phyloP scores from a whole-genome alignment of 2,797 vertebrate species.

The Manis pentadactyla region DNA sequence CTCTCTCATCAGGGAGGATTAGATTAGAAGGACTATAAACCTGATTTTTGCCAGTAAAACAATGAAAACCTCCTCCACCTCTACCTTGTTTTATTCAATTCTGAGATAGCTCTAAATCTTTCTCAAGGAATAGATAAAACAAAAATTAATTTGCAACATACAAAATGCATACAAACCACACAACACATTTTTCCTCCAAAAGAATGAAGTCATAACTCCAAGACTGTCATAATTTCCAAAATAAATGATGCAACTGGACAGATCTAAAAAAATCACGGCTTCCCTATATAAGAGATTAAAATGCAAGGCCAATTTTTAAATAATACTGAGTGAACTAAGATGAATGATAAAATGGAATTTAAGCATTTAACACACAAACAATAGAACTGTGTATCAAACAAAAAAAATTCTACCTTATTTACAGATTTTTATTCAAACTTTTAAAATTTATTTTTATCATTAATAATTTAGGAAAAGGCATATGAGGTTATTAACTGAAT shows the following conservation, averaged over 20 bases:
- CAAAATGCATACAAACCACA: background rate
- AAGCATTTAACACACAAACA: background rate
- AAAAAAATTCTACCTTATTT: background rate
- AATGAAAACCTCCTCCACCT: background rate
- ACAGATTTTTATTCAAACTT: background rate
- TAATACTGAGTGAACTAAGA: background rate
- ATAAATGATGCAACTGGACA: conserved; percentile 16
- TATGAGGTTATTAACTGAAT: background rate
- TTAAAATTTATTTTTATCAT: background rate
- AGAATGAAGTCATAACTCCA: background rate
- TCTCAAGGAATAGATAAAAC: background rate
- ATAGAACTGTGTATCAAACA: background rate
- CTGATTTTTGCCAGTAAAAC: background rate
- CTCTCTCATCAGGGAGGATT: background rate
- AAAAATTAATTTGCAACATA: background rate
- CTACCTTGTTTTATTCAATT: background rate
- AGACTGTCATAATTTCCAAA: conserved; percentile 42
- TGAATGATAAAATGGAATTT: background rate
- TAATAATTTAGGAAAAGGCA: conserved; percentile 1
- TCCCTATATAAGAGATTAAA: background rate
- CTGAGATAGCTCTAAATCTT: background rate
- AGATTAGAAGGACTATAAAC: background rate
- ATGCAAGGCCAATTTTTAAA: background rate
- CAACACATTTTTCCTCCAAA: conserved; percentile 12
- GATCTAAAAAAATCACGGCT: background rate